phyloP scores from a whole-genome alignment of 2,888 invertebrate species.

The Lypha dubia region DNA sequence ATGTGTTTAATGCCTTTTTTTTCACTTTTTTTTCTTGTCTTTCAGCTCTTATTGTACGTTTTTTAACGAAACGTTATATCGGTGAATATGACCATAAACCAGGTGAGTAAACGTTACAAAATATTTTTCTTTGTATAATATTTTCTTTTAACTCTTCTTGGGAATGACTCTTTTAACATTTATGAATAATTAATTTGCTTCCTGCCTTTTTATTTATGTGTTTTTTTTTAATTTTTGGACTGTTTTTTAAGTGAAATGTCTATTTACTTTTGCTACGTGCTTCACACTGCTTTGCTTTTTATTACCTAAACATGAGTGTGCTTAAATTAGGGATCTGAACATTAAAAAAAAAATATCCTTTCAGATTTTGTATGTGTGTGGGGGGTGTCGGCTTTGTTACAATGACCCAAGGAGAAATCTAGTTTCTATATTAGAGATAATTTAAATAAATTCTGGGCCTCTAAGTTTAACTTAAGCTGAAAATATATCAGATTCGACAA shows the following conservation, averaged over 20 bases:
- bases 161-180: conserved; percentile 19
- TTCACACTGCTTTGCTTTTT: not conserved
- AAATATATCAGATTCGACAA: too few relatives aligned
- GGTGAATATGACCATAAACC: conserved; percentile 97
- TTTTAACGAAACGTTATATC: conserved; percentile 95
- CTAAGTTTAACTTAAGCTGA: too few relatives aligned
- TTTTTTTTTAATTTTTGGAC: conserved; percentile 9
- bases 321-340: conserved; percentile 12
- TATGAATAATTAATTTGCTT: conserved; percentile 49
- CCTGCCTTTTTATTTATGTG: conserved; percentile 7
- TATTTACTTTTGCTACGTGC: conserved; percentile 4
- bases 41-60: conserved; percentile 92
- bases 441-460: too few relatives aligned
- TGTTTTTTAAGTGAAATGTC: not conserved
- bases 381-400: not conserved
- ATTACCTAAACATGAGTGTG: conserved; percentile 12
- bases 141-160: not conserved
- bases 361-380: not conserved
- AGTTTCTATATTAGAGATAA: too few relatives aligned
- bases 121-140: not conserved
- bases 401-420: not conserved
- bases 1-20: not conserved
- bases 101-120: conserved; percentile 84
- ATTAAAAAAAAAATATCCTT: conserved; percentile 34
- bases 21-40: not conserved